These are phyloP conservation scores for Aulostomus chinensis DNA, from an alignment of 2,797 vertebrate genomes.

Conservation along the genomic window DNA sequence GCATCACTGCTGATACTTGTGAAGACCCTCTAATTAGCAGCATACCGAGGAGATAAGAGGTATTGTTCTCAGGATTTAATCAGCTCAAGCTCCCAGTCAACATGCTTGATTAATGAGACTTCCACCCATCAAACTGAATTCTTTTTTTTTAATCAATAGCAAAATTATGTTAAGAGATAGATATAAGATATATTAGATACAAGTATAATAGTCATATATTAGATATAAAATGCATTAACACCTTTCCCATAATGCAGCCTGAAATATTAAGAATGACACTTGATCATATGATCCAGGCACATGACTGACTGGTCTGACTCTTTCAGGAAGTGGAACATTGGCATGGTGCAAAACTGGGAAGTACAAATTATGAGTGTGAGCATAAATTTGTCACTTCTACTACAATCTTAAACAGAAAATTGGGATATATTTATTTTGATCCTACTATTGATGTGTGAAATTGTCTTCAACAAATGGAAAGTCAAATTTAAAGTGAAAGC, in stretches of 20 bases:
- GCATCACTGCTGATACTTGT: not conserved
- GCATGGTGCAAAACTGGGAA: constrained; percentile 63
- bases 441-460: too few species aligned
- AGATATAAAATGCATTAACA: too few species aligned
- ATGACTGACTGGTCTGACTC: constrained; percentile 62
- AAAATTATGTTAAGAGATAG: too few species aligned
- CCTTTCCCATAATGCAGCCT: too few species aligned
- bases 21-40: too few species aligned
- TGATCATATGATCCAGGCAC: constrained; percentile 78
- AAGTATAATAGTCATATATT: too few species aligned
- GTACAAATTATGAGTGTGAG: constrained; percentile 35
- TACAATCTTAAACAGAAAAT: constrained; percentile 3
- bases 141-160: too few species aligned
- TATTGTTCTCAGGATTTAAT: constrained; percentile 21
- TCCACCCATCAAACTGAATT: not conserved
- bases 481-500: not conserved
- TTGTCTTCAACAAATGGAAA: not conserved
- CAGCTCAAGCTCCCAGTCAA: constrained; percentile 1
- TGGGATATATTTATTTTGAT: too few species aligned
- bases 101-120: not conserved
- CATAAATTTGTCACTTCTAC: constrained; percentile 17
- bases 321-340: constrained; percentile 75
- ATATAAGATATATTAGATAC: too few species aligned
- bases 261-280: too few species aligned
- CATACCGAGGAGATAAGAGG: too few species aligned